Percentiles rank a stretch among this genome's conserved stretches.
phyloP scores from a whole-genome alignment of 2,888 invertebrate species.

The Drosophila maculinotata region DNA sequence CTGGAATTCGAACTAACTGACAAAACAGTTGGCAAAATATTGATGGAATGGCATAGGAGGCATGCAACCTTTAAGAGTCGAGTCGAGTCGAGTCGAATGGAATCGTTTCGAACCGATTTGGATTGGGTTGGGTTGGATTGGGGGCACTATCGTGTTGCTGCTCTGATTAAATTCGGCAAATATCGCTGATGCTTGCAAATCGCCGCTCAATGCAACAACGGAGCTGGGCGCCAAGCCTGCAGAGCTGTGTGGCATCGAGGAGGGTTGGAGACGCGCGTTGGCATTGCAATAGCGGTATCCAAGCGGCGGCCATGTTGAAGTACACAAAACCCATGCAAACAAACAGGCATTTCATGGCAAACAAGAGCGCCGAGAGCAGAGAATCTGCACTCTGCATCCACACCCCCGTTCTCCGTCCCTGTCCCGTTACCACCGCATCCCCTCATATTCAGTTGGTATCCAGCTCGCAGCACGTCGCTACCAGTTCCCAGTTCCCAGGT shows the following conservation, averaged over 20 bases:
- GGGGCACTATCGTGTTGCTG: constrained; percentile 56
- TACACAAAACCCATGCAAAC: constrained; percentile 77
- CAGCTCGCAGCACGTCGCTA: constrained; percentile 12
- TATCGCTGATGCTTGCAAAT: constrained; percentile 78
- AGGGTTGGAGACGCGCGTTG: not conserved
- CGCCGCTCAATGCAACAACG: constrained; percentile 64
- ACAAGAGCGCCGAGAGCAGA: constrained; percentile 45
- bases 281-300: constrained; percentile 11
- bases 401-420: too few relatives aligned
- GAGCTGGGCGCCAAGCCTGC: constrained; percentile 32
- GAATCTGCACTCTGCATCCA: constrained; percentile 2
- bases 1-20: constrained; percentile 4
- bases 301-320: constrained; percentile 67
- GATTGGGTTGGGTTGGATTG: not conserved
- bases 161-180: constrained; percentile 78
- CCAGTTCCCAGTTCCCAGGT: constrained; percentile 22
- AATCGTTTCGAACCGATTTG: not conserved
- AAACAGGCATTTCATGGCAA: constrained; percentile 78
- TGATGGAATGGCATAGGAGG: constrained; percentile 17
- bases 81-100: not conserved
- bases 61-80: constrained; percentile 30
- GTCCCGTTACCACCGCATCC: not conserved
- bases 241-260: not conserved
- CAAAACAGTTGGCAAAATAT: constrained; percentile 26
- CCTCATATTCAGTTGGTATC: constrained; percentile 7